phyloP scores from a whole-genome alignment of 2,888 invertebrate genomes.

The Agrotis clavis region DNA sequence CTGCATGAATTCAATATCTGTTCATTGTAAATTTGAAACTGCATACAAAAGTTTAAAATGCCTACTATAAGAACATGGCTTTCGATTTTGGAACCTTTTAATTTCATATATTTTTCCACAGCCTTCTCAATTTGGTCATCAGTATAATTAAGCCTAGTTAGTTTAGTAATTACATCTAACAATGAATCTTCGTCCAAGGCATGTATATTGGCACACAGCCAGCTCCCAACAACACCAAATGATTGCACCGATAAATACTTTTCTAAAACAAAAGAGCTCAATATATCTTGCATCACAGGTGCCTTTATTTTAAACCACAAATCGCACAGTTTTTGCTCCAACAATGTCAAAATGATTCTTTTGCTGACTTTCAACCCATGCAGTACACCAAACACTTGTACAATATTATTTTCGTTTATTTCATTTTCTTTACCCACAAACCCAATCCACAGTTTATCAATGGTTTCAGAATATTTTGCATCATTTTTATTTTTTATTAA shows the following conservation, averaged over 20 bases:
- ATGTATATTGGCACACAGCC: slow-evolving; percentile 92
- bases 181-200: slow-evolving; percentile 90
- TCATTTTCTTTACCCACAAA: slow-evolving; percentile 91
- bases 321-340: slow-evolving; percentile 91
- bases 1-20: slow-evolving; percentile 91
- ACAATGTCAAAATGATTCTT: slow-evolving; percentile 89
- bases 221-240: slow-evolving; percentile 86
- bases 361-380: slow-evolving; percentile 91
- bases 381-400: slow-evolving; percentile 90
- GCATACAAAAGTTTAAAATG: slow-evolving; percentile 92
- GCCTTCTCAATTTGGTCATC: slow-evolving; percentile 91
- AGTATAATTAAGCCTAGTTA: slow-evolving; percentile 89
- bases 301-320: slow-evolving; percentile 91
- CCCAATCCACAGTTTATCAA: slow-evolving; percentile 93
- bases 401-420: slow-evolving; percentile 91
- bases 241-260: slow-evolving; percentile 84
- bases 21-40: slow-evolving; percentile 91
- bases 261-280: slow-evolving; percentile 82
- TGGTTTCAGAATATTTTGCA: slow-evolving; percentile 86
- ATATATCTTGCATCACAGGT: slow-evolving; percentile 86
- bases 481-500: slow-evolving; percentile 87
- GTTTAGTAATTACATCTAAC: slow-evolving; percentile 89
- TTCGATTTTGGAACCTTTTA: slow-evolving; percentile 85
- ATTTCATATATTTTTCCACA: slow-evolving; percentile 92
- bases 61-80: slow-evolving; percentile 91